Evolutionary conservation across 2,888 invertebrate species (phyloP), one percentile per base, ranked within the genome.

Genomic region (Ophion slaviceki): DNA sequence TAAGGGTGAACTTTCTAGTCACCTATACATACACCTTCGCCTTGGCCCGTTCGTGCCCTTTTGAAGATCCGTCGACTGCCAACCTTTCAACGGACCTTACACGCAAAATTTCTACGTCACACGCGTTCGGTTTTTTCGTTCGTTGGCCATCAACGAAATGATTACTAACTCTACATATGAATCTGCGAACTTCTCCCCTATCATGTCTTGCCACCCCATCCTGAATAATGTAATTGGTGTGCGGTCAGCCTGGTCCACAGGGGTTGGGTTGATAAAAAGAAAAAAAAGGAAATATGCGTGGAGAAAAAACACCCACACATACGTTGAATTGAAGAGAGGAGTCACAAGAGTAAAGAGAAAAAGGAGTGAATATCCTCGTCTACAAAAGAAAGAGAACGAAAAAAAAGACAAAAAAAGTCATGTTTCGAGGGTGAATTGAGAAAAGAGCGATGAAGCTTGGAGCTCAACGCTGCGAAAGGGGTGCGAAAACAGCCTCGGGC

Each of bases 401-500:
- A 76, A 71, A 74, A 32, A 53, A 36, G 40, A 1, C 7, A 2
- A 7, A 24, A 74, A 64, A 36, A 32, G 20, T 28, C 17, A 32
- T 53, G 32, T 4, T 24, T 14, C 10, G 24, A 7, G 70, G 45
- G 17, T 68, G 72, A 59, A 57, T 40, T 57, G 10, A 20, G 47
- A 53, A 20, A 45, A 59, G 61, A 20, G 61, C 61, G 36, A 75
- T 47, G 75, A 45, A 61, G 66, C 62, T 47, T 47, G 40, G 11
- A 68, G 77, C 76, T 77, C 72, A 61, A 71, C 64, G 72, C 45
- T 62, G 62, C 61, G 62, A 57, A 68, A 77, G 68, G 74, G 68
- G 86, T 77, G 86, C 74, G 86, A 83, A 86, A 77, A 82, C 59
- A 45, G 82, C 85, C 80, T 80, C 57, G 45, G 72, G 85, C 80